Evolutionary conservation across 1,140 invertebrate species (phyloP), one percentile per base, ranked within the genome.

Genomic region (Idris sp.): DNA sequence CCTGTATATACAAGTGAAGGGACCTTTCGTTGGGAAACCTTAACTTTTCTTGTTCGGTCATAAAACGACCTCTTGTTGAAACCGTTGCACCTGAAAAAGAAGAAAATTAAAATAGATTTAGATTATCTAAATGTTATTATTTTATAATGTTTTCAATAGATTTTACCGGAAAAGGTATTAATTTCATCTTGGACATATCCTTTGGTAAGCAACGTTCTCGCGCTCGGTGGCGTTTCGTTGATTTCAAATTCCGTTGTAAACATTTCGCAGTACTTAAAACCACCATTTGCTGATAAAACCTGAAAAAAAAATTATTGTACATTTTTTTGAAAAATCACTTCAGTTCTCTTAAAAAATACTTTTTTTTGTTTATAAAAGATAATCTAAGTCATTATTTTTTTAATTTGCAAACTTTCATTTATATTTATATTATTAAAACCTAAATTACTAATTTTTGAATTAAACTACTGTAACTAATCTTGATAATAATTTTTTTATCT

Each of bases 161-260:
- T n/a, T 22, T 43, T 83, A 87, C 84, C 86, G 67, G 86, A 89
- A 61, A 84, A 88, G 11, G 80, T 79, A 78, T 86, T 88, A 69
- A 91, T 91, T 83, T 91, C 90, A 82, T 92, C 91, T 73, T 91
- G 91, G 25, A 89, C 90, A 14, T 89, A 89, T 15, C 90, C 90
- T 74, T 90, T 89, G 11, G 91, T 91, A 31, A 92, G 84, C 46
- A 91, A 84, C 54, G 91, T 91, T 65, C 91, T 83, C 67, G 90
- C 90, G 71, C 87, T 88, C 10, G 90, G 84, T 35, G 90, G 89
- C 25, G 89, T 90, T 86, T 91, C 90, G 77, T 92, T 92, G 35
- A 92, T 92, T 77, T 91, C 90, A 73, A 91, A 90, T 75, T 92
- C 91, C 9, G 89, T 89, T 11, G 86, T 88, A 67, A 85, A 88